phyloP scores from a whole-genome alignment of 2,113 vertebrate genomes.

The Choloepus hoffmanni region DNA sequence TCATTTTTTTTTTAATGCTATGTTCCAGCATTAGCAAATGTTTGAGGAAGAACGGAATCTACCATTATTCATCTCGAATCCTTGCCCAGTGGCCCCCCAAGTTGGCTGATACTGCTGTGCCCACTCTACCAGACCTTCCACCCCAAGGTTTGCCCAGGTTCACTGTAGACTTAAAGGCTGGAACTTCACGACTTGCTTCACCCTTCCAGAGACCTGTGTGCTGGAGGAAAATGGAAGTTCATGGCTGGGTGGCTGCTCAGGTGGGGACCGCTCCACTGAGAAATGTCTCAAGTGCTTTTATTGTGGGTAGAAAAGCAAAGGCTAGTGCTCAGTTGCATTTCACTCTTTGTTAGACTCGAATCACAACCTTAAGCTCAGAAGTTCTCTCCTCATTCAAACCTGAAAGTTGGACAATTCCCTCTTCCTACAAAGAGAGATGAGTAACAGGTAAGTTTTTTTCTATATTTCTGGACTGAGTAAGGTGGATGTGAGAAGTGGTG shows the following conservation, averaged over 20 bases:
- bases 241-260: neutral
- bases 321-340: neutral
- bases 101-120: accelerated
- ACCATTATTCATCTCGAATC: neutral
- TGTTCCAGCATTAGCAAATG: neutral
- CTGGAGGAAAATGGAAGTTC: neutral
- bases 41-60: neutral
- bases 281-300: neutral
- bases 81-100: accelerated
- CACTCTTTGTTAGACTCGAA: neutral
- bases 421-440: neutral
- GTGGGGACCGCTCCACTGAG: too few species aligned
- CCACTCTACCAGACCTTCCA: too few species aligned
- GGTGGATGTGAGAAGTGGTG: neutral
- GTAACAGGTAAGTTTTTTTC: neutral
- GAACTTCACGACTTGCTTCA: neutral
- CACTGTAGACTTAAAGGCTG: neutral
- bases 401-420: neutral
- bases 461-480: neutral
- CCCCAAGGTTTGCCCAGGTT: neutral
- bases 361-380: neutral
- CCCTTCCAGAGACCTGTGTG: neutral
- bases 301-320: neutral
- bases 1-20: neutral
- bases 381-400: neutral